phyloP scores from a whole-genome alignment of 1,140 invertebrate genomes.

The Thaumatotibia leucotreta region DNA sequence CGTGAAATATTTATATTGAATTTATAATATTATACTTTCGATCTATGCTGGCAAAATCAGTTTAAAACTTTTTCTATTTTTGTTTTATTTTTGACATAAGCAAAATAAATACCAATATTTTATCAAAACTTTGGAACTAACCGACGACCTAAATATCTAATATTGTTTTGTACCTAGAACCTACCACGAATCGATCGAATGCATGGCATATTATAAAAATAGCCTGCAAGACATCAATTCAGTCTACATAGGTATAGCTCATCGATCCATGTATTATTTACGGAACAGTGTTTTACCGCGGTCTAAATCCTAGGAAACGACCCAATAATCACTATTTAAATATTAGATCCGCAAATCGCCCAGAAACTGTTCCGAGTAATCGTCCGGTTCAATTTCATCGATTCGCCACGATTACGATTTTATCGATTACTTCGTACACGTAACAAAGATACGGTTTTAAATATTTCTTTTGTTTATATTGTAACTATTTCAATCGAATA shows the following conservation, averaged over 20 bases:
- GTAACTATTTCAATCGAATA: not conserved
- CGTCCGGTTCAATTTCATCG: constrained; percentile 34
- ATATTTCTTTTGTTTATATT: constrained; percentile 26
- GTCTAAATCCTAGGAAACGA: not conserved
- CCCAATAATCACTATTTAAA: constrained; percentile 33
- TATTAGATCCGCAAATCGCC: constrained; percentile 36
- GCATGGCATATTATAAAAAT: not conserved
- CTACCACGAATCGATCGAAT: not conserved
- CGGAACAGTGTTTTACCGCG: not conserved
- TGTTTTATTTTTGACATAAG: too few relatives aligned
- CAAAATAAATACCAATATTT: too few relatives aligned
- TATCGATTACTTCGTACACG: not conserved
- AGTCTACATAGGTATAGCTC: not conserved
- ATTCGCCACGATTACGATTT: constrained; percentile 27
- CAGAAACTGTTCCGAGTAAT: constrained; percentile 22
- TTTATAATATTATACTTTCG: too few relatives aligned
- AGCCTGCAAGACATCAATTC: not conserved
- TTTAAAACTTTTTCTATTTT: too few relatives aligned
- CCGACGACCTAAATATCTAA: too few relatives aligned
- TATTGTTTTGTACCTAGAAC: too few relatives aligned
- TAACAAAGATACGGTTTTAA: constrained; percentile 24
- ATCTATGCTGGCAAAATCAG: too few relatives aligned
- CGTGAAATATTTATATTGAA: not conserved
- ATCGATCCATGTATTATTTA: not conserved
- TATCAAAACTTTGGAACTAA: too few relatives aligned